A percentile compares a stretch with the other conserved stretches of the same genome.
phyloP scores from a whole-genome alignment of 2,113 vertebrate genomes.

The Nothobranchius furzeri region DNA sequence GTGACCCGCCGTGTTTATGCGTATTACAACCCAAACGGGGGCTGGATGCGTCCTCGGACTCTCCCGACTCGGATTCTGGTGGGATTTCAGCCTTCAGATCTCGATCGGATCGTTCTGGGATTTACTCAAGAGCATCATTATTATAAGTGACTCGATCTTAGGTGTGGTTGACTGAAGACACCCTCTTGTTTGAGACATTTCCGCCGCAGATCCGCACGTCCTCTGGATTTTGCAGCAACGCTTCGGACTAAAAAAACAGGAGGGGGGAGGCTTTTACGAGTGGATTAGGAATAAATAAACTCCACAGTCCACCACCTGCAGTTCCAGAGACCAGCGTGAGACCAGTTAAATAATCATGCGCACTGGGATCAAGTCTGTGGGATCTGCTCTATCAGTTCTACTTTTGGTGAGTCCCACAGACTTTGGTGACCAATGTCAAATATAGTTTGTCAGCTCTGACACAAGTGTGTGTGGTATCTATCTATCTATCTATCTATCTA shows the following conservation, averaged over 20 bases:
- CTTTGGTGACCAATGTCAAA: slow-evolving; percentile 34
- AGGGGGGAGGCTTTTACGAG: slow-evolving; percentile 26
- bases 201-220: slow-evolving; percentile 39
- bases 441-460: slow-evolving; percentile 35
- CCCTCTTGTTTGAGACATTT: slow-evolving; percentile 54
- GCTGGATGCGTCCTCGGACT: slow-evolving; percentile 46
- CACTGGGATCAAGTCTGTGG: slow-evolving; percentile 26
- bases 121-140: slow-evolving; percentile 12
- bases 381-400: slow-evolving; percentile 46
- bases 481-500: slow-evolving; percentile 13
- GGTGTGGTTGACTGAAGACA: slow-evolving; percentile 62
- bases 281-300: slow-evolving; percentile 60
- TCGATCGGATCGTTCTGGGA: slow-evolving; percentile 50
- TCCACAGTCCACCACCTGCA: slow-evolving; percentile 11
- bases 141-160: neutral
- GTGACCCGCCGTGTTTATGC: slow-evolving; percentile 18
- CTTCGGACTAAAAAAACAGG: neutral
- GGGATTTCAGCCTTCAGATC: slow-evolving; percentile 19
- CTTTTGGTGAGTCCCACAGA: slow-evolving; percentile 70
- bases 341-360: slow-evolving; percentile 47
- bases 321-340: slow-evolving; percentile 26
- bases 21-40: slow-evolving; percentile 1
- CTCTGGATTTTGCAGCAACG: slow-evolving; percentile 48
- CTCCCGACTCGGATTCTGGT: slow-evolving; percentile 1
- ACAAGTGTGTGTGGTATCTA: slow-evolving; percentile 17